These are phyloP conservation scores for Dynastes grantii DNA, from an alignment of 2,888 invertebrate genomes.

Conservation along the genomic window DNA sequence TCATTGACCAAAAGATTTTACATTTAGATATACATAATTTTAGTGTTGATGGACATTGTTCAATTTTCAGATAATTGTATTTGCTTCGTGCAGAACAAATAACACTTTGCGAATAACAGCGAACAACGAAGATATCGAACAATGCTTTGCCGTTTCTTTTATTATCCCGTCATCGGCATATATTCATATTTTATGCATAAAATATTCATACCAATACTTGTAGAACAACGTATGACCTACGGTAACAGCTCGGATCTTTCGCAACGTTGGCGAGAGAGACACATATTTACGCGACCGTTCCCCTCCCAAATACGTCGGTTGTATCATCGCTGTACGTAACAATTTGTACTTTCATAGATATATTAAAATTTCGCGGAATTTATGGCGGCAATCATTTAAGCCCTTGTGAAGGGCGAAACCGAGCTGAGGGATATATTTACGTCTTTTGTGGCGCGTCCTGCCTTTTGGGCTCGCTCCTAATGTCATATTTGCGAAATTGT, in stretches of 20 bases:
- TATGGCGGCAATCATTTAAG: conserved; percentile 47
- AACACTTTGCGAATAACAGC: no score
- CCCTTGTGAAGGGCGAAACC: conserved; percentile 35
- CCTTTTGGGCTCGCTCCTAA: conserved; percentile 14
- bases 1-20: no score
- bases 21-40: no score
- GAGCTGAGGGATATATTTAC: conserved; percentile 34
- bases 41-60: no score
- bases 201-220: conserved; percentile 53
- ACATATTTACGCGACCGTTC: conserved; percentile 1
- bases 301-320: not conserved
- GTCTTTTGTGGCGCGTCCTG: not conserved
- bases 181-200: conserved; percentile 51
- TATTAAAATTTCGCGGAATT: conserved; percentile 47
- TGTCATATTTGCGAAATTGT: conserved; percentile 23
- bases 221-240: conserved; percentile 45
- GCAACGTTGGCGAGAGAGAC: conserved; percentile 12
- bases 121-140: not conserved
- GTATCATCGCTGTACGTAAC: conserved; percentile 46
- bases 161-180: conserved; percentile 47
- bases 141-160: conserved; percentile 1
- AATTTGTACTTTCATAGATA: conserved; percentile 50
- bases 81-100: no score
- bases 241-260: conserved; percentile 34
- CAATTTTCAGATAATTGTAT: no score